These are phyloP conservation scores for Anastrepha ludens DNA, from an alignment of 1,140 invertebrate genomes.

Conservation along the genomic window DNA sequence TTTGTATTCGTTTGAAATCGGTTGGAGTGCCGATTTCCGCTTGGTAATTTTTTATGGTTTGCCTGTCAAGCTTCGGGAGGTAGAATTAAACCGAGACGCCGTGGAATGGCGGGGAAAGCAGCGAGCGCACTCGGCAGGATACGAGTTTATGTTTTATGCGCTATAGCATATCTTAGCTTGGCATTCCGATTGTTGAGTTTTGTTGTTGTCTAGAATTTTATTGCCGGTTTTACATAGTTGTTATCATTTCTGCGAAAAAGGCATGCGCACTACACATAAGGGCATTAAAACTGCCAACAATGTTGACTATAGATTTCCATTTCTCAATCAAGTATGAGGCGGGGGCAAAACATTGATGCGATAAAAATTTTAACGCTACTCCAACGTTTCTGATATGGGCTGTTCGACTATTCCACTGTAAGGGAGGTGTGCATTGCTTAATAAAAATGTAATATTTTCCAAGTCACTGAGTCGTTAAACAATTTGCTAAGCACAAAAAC, in stretches of 20 bases:
- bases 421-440: too few species aligned
- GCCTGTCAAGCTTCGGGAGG: conserved; percentile 34
- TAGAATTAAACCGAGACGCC: neutral
- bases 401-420: too few species aligned
- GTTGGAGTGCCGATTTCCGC: conserved; percentile 44
- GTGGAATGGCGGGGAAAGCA: neutral
- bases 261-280: neutral
- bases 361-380: conserved; percentile 9
- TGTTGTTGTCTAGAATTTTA: conserved; percentile 15
- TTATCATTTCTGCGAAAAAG: conserved; percentile 48
- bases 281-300: conserved; percentile 41
- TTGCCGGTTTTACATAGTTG: conserved; percentile 5
- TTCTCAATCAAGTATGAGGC: neutral
- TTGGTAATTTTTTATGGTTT: conserved; percentile 36
- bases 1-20: conserved; percentile 6
- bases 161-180: conserved; percentile 13
- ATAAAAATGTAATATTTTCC: neutral
- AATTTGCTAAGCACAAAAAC: too few species aligned
- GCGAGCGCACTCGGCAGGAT: neutral
- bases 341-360: neutral
- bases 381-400: neutral
- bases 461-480: neutral
- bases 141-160: conserved; percentile 22
- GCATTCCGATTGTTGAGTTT: neutral
- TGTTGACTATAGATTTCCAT: conserved; percentile 19